phyloP scores from a whole-genome alignment of 2,797 vertebrate species.

The Kryptopterus vitreolus region DNA sequence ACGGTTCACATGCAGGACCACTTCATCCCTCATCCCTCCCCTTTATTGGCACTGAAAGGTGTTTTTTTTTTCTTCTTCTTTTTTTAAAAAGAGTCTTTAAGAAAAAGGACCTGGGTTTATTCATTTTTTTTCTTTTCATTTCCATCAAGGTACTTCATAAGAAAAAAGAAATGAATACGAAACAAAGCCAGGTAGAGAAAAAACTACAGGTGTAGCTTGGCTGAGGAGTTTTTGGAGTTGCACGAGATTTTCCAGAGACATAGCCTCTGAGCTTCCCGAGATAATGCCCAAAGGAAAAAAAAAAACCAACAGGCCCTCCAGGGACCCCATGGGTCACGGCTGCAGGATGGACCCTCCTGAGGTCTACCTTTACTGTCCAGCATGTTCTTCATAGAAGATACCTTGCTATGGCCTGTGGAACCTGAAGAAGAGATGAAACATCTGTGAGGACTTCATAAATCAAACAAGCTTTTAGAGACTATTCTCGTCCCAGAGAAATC shows the following conservation, averaged over 20 bases:
- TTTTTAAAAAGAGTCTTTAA: constrained; percentile 65
- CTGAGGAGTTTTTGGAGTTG: constrained; percentile 64
- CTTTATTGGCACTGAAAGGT: constrained; percentile 64
- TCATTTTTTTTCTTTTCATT: not conserved
- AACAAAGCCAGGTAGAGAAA: constrained; percentile 50
- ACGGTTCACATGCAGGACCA: constrained; percentile 78
- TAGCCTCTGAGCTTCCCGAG: constrained; percentile 73
- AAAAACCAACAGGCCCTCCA: constrained; percentile 69
- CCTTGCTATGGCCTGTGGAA: constrained; percentile 97
- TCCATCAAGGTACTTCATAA: constrained; percentile 42
- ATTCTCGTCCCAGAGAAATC: constrained; percentile 10
- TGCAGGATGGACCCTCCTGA: constrained; percentile 70
- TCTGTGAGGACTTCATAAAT: constrained; percentile 21
- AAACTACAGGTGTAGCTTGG: constrained; percentile 64
- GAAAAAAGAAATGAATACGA: constrained; percentile 19
- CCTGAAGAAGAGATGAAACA: constrained; percentile 65
- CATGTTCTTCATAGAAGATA: constrained; percentile 98
- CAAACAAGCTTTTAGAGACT: not conserved
- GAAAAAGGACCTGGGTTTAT: constrained; percentile 66
- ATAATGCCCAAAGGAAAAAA: constrained; percentile 65
- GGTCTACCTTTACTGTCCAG: constrained; percentile 70
- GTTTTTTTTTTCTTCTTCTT: constrained; percentile 14
- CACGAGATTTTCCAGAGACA: constrained; percentile 71
- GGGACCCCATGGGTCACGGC: constrained; percentile 63
- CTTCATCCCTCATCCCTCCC: constrained; percentile 42